Conservation (phyloP, 2,797 vertebrate genomes). For the Pelodytes ibericus region DNA sequence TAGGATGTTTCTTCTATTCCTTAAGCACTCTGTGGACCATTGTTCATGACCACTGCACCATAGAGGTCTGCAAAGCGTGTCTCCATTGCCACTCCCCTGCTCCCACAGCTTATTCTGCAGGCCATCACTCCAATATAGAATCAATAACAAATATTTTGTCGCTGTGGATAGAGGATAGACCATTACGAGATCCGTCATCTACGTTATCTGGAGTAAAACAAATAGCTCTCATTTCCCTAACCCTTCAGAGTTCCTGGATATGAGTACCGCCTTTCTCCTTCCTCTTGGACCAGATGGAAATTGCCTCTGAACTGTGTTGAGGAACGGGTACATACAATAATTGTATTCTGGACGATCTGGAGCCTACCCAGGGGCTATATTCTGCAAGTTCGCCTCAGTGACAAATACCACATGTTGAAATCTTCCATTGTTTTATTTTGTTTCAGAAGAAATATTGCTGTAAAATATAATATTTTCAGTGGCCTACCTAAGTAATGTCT, state of each 20-base stretch:
- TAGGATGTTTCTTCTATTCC: neutral
- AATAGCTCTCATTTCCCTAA: neutral
- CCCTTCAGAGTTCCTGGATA: constrained; percentile 3
- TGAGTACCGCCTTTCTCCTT: neutral
- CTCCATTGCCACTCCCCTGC: neutral
- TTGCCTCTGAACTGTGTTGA: neutral
- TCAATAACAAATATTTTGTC: neutral
- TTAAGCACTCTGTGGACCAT: constrained; percentile 22
- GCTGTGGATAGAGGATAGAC: neutral
- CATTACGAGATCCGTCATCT: neutral
- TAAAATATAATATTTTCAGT: constrained; percentile 27
- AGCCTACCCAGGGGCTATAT: neutral
- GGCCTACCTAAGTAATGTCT: constrained; percentile 11
- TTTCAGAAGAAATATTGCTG: constrained; percentile 16
- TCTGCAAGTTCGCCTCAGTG: neutral
- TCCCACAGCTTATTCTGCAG: constrained; percentile 8
- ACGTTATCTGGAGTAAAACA: no score
- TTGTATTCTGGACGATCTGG: neutral
- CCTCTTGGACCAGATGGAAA: neutral
- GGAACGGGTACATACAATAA: neutral
- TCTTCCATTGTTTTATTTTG: constrained; percentile 31
- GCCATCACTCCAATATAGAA: neutral
- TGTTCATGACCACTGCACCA: constrained; percentile 22
- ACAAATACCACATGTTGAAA: neutral
- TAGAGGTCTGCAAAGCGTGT: neutral